Conservation (phyloP, 1,140 invertebrate species). For the Pomacea maculata region DNA sequence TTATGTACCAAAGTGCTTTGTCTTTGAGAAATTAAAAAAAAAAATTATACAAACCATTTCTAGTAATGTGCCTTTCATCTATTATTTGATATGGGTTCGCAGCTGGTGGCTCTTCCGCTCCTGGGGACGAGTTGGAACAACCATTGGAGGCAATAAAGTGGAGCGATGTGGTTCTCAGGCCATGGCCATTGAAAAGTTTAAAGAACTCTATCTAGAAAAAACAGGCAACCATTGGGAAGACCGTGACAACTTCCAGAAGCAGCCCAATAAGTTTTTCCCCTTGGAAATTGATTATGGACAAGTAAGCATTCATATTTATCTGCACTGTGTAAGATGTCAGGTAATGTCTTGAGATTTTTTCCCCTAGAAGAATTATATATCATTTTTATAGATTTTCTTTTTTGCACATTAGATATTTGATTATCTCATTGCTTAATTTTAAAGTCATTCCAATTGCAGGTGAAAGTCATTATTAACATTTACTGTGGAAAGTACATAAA, state of each 20-base stretch:
- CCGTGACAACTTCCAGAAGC: slow-evolving; percentile 79
- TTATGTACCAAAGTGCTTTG: not conserved
- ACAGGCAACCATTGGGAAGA: slow-evolving; percentile 83
- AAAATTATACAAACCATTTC: not conserved
- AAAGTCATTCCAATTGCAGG: too few species aligned
- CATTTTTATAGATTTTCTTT: too few species aligned
- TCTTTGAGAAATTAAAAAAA: too few species aligned
- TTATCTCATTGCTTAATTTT: too few species aligned
- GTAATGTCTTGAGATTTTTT: too few species aligned
- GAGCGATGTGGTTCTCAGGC: slow-evolving; percentile 67
- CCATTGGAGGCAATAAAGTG: slow-evolving; percentile 81
- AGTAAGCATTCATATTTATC: slow-evolving; percentile 40
- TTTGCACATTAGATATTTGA: too few species aligned
- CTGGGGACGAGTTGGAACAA: slow-evolving; percentile 97
- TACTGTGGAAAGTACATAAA: too few species aligned
- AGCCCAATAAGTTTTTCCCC: slow-evolving; percentile 84
- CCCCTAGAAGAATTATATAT: too few species aligned
- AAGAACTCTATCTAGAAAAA: slow-evolving; percentile 81
- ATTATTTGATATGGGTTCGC: slow-evolving; percentile 11
- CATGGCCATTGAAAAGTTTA: slow-evolving; percentile 71
- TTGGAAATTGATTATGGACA: slow-evolving; percentile 90
- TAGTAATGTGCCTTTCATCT: not conserved
- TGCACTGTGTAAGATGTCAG: too few species aligned
- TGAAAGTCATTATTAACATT: too few species aligned
- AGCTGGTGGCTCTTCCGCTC: slow-evolving; percentile 87